phyloP scores from a whole-genome alignment of 1,140 invertebrate species.

The Rhopalosiphum padi region DNA sequence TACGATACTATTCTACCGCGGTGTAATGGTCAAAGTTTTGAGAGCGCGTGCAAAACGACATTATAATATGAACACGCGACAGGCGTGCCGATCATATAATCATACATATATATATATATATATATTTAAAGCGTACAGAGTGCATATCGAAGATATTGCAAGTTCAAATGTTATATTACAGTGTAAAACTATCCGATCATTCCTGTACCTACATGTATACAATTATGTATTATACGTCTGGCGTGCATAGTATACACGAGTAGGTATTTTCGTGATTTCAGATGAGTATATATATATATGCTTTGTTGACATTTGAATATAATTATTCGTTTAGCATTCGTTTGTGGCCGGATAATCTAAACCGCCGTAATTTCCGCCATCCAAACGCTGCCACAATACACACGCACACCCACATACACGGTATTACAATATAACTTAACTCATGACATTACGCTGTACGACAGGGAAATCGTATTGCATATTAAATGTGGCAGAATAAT shows the following conservation, averaged over 20 bases:
- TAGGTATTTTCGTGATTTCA: not conserved
- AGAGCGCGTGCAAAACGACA: not conserved
- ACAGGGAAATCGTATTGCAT: constrained; percentile 3
- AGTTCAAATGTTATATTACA: not conserved
- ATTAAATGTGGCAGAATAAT: not conserved
- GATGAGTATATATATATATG: no score
- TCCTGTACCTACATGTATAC: no score
- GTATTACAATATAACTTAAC: not conserved
- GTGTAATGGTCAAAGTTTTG: not conserved
- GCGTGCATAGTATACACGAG: not conserved
- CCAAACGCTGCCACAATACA: not conserved
- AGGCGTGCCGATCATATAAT: not conserved
- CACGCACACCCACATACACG: not conserved
- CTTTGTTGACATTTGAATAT: not conserved
- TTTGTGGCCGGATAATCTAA: not conserved
- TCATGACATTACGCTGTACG: not conserved
- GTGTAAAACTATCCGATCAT: not conserved
- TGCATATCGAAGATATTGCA: not conserved
- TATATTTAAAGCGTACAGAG: not conserved
- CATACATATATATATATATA: not conserved
- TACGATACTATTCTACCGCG: not conserved
- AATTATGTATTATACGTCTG: no score
- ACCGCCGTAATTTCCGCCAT: not conserved
- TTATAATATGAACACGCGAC: not conserved
- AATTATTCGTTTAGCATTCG: not conserved